Conservation (phyloP, 2,888 invertebrate genomes). For the Agonopterix alstromeriana region DNA sequence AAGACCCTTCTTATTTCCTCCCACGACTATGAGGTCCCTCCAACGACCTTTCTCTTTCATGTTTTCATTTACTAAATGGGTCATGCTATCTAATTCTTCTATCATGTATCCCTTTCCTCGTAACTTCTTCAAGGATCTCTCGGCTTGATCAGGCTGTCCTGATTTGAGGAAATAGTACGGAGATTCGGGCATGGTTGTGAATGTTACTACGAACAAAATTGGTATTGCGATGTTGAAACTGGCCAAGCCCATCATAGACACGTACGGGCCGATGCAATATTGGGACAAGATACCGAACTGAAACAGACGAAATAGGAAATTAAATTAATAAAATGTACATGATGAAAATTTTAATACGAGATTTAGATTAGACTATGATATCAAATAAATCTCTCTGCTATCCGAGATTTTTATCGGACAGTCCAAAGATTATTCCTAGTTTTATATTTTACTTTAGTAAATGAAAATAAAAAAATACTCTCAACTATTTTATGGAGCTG, state of each 20-base stretch:
- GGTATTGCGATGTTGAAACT: conserved; percentile 75
- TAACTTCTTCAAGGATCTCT: conserved; percentile 72
- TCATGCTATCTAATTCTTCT: conserved; percentile 74
- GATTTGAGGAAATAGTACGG: conserved; percentile 77
- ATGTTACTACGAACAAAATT: conserved; percentile 71
- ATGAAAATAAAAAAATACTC: too few species aligned
- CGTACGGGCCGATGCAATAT: conserved; percentile 77
- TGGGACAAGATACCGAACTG: conserved; percentile 53
- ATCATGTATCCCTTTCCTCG: conserved; percentile 73
- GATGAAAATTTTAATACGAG: too few species aligned
- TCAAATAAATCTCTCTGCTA: too few species aligned
- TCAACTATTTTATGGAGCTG: too few species aligned
- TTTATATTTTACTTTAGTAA: too few species aligned
- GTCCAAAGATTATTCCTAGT: too few species aligned
- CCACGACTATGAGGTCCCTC: conserved; percentile 59
- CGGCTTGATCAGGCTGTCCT: conserved; percentile 69
- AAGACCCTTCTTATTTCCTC: conserved; percentile 74
- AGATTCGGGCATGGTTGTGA: conserved; percentile 80
- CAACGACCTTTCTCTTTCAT: conserved; percentile 69
- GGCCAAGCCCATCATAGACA: conserved; percentile 73
- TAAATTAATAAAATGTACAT: too few species aligned
- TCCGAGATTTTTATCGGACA: too few species aligned
- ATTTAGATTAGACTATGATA: too few species aligned
- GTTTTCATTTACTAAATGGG: conserved; percentile 66
- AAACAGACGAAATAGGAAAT: neutral